Conservation (phyloP, 2,113 vertebrate species). For the Varanus salvator region DNA sequence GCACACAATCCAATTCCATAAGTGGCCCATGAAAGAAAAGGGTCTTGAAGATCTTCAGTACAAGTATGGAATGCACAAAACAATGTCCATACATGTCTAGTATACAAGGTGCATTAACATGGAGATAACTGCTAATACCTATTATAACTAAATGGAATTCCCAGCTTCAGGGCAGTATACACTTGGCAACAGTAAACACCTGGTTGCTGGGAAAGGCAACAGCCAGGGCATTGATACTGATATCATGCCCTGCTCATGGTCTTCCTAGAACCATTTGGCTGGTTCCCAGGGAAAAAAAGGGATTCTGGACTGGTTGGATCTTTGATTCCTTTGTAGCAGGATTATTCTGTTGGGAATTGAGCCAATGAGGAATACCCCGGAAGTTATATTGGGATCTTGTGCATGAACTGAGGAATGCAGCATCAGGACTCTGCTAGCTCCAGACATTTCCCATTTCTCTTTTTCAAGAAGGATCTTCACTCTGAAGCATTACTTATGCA, state of each 20-base stretch:
- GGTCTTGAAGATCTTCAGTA: no score
- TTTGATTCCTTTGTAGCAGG: no score
- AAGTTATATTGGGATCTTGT: neutral
- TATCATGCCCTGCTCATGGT: neutral
- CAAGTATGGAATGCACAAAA: no score
- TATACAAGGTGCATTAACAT: neutral
- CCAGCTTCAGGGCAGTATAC: no score
- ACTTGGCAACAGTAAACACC: neutral
- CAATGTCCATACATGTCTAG: no score
- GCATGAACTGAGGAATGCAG: neutral
- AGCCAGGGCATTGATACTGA: neutral
- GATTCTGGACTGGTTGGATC: neutral
- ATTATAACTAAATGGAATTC: no score
- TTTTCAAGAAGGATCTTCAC: neutral
- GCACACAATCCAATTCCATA: no score
- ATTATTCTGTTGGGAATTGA: neutral
- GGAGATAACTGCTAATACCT: neutral
- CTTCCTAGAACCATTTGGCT: neutral
- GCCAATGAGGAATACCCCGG: neutral
- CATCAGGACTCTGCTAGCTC: neutral
- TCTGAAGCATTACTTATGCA: neutral
- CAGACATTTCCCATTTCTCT: neutral
- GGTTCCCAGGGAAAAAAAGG: neutral
- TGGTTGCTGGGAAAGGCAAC: neutral
- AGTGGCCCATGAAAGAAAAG: no score